Evolutionary conservation across 2,797 vertebrate genomes (phyloP).

Genomic region (Tadarida brasiliensis): DNA sequence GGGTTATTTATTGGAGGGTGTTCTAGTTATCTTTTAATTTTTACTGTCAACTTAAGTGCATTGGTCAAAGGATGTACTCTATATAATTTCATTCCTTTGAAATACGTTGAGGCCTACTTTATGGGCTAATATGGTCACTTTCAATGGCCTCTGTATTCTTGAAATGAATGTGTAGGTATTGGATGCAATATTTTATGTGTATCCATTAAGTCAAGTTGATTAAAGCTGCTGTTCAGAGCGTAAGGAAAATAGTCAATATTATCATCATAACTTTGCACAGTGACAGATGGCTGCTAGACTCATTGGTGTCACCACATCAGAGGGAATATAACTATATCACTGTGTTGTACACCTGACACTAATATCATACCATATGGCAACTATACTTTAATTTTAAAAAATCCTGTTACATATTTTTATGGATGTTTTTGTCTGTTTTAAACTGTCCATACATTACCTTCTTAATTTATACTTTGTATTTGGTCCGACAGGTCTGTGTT

Average conservation of each 20-base stretch:
- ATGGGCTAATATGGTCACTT: neutral
- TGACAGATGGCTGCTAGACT: neutral
- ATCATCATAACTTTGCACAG: neutral
- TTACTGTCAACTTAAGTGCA: conserved; percentile 3
- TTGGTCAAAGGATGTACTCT: neutral
- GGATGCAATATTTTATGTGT: neutral
- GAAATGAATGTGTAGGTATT: neutral
- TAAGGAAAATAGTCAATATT: neutral
- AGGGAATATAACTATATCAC: neutral
- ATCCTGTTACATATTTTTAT: neutral
- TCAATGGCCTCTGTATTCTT: neutral
- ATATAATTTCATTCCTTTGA: neutral
- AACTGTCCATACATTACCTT: neutral
- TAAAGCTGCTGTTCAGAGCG: neutral
- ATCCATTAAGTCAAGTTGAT: neutral
- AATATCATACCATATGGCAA: neutral
- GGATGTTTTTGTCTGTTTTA: neutral
- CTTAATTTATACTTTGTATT: neutral
- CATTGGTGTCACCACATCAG: neutral
- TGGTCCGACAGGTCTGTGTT: neutral
- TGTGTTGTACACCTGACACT: neutral
- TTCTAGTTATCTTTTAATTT: neutral
- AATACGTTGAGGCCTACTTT: neutral
- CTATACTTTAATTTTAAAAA: neutral
- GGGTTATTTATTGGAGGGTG: neutral